Base-by-base conservation (phyloP, 2,888 invertebrate genomes). In the Gryllus longicercus region DNA sequence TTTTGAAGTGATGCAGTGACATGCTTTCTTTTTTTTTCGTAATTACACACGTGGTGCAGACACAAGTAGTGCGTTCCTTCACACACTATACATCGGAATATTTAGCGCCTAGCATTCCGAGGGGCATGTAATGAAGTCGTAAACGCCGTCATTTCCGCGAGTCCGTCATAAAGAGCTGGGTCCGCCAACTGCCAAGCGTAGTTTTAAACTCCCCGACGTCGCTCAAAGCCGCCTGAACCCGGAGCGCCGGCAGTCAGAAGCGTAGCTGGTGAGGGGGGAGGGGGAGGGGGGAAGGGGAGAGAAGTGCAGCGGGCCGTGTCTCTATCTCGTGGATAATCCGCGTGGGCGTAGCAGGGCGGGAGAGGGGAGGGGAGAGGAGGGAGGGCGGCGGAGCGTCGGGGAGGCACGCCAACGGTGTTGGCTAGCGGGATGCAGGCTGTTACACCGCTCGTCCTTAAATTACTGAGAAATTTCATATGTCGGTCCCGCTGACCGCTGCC, bases 381-480 rank as follows among this genome's bases (percentile, higher is more conserved):
- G 11, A 1, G 5, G 63, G 11, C 14, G 0, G 63, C 3, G 63
- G 63, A 18, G 14, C 38, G 38, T 38, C 8, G 38, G 38, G 5
- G 8, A 38, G 38, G 38, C 5, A 38, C 38, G 38, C 38, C 38
- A 38, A 38, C 38, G 38, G 38, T 38, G 38, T 8, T 38, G 0
- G 38, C 38, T 5, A 38, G 38, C 38, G 38, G 38, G 38, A 38
- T 38, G 38, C 38, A 38, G 38, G 14, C 63, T 63, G 63, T 16
- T 63, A 63, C n/a, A 63, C 16, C 14, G n/a, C 63, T 63, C n/a
- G 63, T 63, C 63, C 63, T 63, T 63, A 63, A 63, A 63, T 63
- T 63, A 63, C 63, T 63, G 63, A 63, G 63, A 63, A 63, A 63
- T 63, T 63, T 63, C 16, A 14, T 63, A 63, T 63, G 63, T 63